phyloP scores from a whole-genome alignment of 1,140 invertebrate genomes.

The Luehdorfia chinensis region DNA sequence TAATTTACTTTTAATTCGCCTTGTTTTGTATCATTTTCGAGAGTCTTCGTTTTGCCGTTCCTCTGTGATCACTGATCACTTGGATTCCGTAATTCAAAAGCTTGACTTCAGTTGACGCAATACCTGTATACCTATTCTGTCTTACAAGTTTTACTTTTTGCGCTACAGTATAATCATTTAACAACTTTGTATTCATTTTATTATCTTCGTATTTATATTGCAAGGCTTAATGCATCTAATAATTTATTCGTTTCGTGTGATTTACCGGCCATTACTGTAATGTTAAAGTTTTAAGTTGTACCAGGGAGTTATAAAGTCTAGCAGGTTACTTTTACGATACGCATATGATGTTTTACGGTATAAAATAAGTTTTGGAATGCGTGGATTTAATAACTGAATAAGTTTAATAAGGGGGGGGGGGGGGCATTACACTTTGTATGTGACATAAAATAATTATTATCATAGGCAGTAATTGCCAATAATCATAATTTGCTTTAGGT shows the following conservation, averaged over 20 bases:
- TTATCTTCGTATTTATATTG: conserved; percentile 37
- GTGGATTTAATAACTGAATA: no score
- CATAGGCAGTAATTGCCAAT: no score
- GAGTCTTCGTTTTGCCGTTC: conserved; percentile 56
- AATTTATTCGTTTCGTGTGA: conserved; percentile 55
- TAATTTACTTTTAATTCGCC: conserved; percentile 76
- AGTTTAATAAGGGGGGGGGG: no score
- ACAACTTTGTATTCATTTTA: conserved; percentile 46
- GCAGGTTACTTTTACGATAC: conserved; percentile 38
- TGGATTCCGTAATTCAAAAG: not conserved
- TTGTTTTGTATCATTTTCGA: conserved; percentile 74
- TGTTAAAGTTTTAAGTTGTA: conserved; percentile 46
- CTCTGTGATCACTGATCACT: not conserved
- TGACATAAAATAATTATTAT: no score
- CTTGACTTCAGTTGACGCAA: not conserved
- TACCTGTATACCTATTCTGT: no score
- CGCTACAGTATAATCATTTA: conserved; percentile 10
- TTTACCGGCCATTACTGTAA: conserved; percentile 50
- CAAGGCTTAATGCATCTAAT: conserved; percentile 44
- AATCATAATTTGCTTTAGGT: no score
- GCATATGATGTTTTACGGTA: no score
- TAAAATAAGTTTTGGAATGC: no score
- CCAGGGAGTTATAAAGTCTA: conserved; percentile 44
- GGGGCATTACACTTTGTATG: no score
- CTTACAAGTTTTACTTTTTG: no score